Evolutionary conservation across 2,113 vertebrate genomes (phyloP), one percentile per base, ranked within the genome.

Genomic region (Pseudonaja textilis): DNA sequence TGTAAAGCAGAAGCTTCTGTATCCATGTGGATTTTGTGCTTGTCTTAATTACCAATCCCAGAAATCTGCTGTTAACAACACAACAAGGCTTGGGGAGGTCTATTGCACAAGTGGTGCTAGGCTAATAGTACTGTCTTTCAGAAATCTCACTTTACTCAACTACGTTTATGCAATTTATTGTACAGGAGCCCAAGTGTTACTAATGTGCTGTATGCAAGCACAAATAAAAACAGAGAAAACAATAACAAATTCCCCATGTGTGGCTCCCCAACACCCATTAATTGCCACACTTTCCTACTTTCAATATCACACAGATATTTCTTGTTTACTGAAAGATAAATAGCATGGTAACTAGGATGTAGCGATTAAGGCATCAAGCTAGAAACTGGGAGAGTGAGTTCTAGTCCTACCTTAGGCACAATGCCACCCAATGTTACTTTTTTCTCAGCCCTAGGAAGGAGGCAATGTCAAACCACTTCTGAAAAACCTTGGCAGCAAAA

Each of bases 141-240:
- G 91, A 61, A 93, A 93, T 81, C 56, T 93, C 89, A 55, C 85
- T 89, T 90, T 86, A 42, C 88, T 90, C 55, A 93, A 50, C 55
- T 39, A 59, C 26, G 22, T 93, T 93, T 93, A 93, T 93, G 92
- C 92, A 93, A 93, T 90, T 86, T 59, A 90, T 90, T 61, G 88
- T 61, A 86, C 54, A 86, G 29, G 20, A 93, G 92, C 55, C 92
- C 69, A 93, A 93, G 59, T 86, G 92, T 86, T 86, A 90, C 55
- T 90, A 86, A 93, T 90, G 86, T 90, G 88, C 55, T 52, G 74
- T 61, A 86, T 52, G 42, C 88, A 93, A 61, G 88, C 88, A 90
- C 55, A 93, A 93, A 61, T 90, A 86, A 45, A 89, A 86, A 55
- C 55, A 61, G 39, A 93, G 54, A 39, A 55, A 88, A 88, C 74